phyloP scores from a whole-genome alignment of 2,888 invertebrate genomes.

The Lamellibrachia satsuma region DNA sequence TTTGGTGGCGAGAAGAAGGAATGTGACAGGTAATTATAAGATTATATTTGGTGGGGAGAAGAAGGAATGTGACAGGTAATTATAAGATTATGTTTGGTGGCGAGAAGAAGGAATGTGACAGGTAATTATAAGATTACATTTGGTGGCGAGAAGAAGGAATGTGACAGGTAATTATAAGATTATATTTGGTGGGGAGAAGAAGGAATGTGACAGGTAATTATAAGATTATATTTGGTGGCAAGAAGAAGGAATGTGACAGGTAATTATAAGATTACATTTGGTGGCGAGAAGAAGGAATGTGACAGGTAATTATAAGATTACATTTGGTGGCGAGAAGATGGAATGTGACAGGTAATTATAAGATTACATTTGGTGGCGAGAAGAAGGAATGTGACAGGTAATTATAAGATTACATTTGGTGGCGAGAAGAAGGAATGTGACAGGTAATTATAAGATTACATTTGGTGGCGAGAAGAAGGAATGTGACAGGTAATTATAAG shows the following conservation, averaged over 20 bases:
- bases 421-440: slow-evolving; percentile 48
- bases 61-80: slow-evolving; percentile 46
- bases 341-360: slow-evolving; percentile 43
- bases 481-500: slow-evolving; percentile 37
- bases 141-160: slow-evolving; percentile 50
- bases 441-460: slow-evolving; percentile 38
- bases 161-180: slow-evolving; percentile 36
- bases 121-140: slow-evolving; percentile 43
- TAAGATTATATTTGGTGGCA: slow-evolving; percentile 44
- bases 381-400: slow-evolving; percentile 47
- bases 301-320: slow-evolving; percentile 36
- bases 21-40: slow-evolving; percentile 37
- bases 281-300: slow-evolving; percentile 49
- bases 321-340: slow-evolving; percentile 51
- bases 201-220: slow-evolving; percentile 45
- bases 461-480: slow-evolving; percentile 53
- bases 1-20: slow-evolving; percentile 53
- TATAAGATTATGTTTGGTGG: slow-evolving; percentile 44
- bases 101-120: slow-evolving; percentile 46
- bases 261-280: slow-evolving; percentile 42
- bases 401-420: slow-evolving; percentile 41
- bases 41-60: slow-evolving; percentile 47
- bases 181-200: slow-evolving; percentile 48
- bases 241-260: slow-evolving; percentile 48
- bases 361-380: slow-evolving; percentile 48